Evolutionary conservation across 2,113 vertebrate genomes (phyloP).

Genomic region (Salvelinus sp.): DNA sequence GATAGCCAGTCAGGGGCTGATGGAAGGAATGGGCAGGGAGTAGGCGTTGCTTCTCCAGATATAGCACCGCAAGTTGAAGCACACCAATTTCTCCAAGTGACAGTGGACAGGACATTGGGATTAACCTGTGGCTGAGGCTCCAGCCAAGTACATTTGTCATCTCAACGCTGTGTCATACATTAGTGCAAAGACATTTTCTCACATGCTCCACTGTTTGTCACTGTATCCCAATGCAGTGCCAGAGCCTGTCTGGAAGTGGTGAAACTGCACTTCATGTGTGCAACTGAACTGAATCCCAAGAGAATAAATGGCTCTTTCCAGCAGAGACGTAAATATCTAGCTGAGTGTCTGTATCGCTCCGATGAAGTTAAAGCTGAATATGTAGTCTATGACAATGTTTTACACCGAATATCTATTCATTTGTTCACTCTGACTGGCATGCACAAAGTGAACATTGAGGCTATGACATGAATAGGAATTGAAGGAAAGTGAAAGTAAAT

Average conservation of each 20-base stretch:
- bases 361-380: neutral
- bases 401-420: too few species aligned
- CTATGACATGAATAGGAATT: too few species aligned
- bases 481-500: too few species aligned
- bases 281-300: neutral
- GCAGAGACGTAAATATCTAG: neutral
- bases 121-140: conserved; percentile 34
- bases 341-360: neutral
- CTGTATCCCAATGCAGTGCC: neutral
- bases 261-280: conserved; percentile 4
- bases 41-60: neutral
- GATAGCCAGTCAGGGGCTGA: neutral
- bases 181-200: conserved; percentile 10
- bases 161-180: conserved; percentile 14
- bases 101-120: conserved; percentile 26
- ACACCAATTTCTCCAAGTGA: conserved; percentile 7
- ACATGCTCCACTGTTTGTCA: neutral
- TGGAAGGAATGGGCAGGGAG: neutral
- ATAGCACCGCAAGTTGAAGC: neutral
- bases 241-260: conserved; percentile 8
- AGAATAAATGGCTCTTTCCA: neutral
- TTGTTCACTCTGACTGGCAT: too few species aligned
- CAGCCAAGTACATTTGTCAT: conserved; percentile 36
- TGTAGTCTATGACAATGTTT: too few species aligned
- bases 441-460: too few species aligned